Percentiles rank a stretch among this genome's conserved stretches.
Conservation (phyloP, 2,113 vertebrate genomes). For the Vulpes lagopus region DNA sequence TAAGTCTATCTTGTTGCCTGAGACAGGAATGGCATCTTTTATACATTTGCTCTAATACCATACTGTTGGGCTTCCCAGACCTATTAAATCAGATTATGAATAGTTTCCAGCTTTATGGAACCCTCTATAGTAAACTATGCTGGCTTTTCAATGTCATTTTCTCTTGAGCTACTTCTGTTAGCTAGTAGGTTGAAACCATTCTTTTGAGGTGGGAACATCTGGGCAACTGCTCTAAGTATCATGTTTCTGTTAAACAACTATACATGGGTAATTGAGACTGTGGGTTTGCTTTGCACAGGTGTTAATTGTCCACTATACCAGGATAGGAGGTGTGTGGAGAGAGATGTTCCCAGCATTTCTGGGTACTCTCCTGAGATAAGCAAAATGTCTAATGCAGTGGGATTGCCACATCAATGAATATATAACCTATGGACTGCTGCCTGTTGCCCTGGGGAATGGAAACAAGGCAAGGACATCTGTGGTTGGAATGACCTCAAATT, state of each 20-base stretch:
- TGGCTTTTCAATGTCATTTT: background rate
- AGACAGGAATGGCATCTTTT: background rate
- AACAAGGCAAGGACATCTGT: background rate
- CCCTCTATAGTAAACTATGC: background rate
- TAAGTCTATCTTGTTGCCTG: background rate
- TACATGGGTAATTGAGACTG: background rate
- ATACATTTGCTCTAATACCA: background rate
- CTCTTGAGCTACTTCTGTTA: background rate
- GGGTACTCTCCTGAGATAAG: background rate
- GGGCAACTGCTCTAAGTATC: background rate
- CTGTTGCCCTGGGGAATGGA: background rate
- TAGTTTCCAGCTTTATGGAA: background rate
- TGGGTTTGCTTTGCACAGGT: background rate
- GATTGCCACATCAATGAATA: background rate
- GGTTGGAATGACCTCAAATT: background rate
- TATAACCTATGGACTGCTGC: background rate
- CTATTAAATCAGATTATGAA: constrained; percentile 27
- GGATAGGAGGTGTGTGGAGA: background rate
- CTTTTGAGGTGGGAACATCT: constrained; percentile 17
- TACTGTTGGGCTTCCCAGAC: background rate
- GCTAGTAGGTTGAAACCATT: background rate
- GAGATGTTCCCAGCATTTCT: background rate
- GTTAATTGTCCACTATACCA: background rate
- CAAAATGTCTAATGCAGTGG: background rate
- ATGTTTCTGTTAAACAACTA: background rate